Percentiles rank a stretch among this genome's conserved stretches.
phyloP scores from a whole-genome alignment of 2,888 invertebrate species.

The Athalia circularis region DNA sequence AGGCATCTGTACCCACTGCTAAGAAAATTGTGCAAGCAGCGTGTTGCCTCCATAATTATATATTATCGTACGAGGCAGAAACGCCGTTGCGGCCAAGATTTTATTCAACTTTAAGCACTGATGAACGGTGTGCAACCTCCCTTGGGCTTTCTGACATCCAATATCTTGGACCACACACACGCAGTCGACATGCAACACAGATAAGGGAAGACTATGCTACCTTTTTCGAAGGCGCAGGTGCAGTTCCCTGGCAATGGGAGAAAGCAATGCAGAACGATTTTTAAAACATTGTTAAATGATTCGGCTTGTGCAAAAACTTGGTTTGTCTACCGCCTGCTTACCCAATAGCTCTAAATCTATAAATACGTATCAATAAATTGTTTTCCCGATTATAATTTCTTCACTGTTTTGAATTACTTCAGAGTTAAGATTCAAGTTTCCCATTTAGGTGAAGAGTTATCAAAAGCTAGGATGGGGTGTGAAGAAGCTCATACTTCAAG shows the following conservation, averaged over 20 bases:
- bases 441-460: no score
- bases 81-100: not conserved
- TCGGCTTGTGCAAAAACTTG: no score
- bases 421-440: no score
- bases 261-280: constrained; percentile 19
- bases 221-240: constrained; percentile 30
- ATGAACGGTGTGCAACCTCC: constrained; percentile 19
- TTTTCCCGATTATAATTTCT: no score
- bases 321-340: no score
- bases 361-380: no score
- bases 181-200: not conserved
- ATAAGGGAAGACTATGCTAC: constrained; percentile 29
- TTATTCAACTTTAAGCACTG: not conserved
- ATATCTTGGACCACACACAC: not conserved
- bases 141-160: not conserved
- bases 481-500: no score
- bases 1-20: constrained; percentile 31
- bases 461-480: no score
- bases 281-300: not conserved
- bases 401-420: no score
- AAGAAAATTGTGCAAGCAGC: constrained; percentile 49
- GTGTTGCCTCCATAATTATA: constrained; percentile 50
- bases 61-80: constrained; percentile 12
- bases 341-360: no score
- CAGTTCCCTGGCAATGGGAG: constrained; percentile 40